Evolutionary conservation across 1,140 invertebrate genomes (phyloP).

Genomic region (Polypedilum pembai): DNA sequence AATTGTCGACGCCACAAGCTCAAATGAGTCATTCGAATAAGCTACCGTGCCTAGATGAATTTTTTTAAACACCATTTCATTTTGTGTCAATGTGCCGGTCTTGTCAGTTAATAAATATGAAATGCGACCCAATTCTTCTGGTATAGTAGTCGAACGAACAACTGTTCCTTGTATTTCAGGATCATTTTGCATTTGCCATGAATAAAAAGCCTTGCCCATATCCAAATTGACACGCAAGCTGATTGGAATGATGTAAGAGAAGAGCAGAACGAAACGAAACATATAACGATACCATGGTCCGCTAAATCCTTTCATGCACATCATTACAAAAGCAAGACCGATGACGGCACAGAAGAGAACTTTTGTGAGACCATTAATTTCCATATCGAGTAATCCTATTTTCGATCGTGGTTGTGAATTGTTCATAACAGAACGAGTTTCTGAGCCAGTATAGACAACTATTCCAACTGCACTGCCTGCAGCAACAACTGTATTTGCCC

Average conservation of each 20-base stretch:
- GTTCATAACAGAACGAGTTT: constrained; percentile 97
- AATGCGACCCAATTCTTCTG: constrained; percentile 95
- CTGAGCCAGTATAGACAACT: constrained; percentile 91
- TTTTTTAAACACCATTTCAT: constrained; percentile 97
- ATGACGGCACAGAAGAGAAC: constrained; percentile 89
- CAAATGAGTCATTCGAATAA: constrained; percentile 78
- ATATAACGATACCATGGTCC: constrained; percentile 96
- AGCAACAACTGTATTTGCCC: constrained; percentile 97
- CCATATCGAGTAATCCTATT: constrained; percentile 89
- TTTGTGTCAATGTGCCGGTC: constrained; percentile 97
- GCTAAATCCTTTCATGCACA: constrained; percentile 87
- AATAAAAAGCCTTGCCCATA: constrained; percentile 97
- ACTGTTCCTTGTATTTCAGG: constrained; percentile 87
- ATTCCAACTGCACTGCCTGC: constrained; percentile 92
- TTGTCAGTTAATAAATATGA: constrained; percentile 95
- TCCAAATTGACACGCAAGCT: constrained; percentile 97
- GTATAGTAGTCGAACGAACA: constrained; percentile 97
- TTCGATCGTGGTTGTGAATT: constrained; percentile 92
- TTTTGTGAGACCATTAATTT: constrained; percentile 94
- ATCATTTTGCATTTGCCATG: constrained; percentile 93
- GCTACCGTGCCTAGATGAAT: constrained; percentile 85
- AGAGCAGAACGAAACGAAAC: constrained; percentile 93
- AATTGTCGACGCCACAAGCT: constrained; percentile 42
- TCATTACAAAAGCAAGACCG: constrained; percentile 87
- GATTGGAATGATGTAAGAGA: constrained; percentile 99